Percentiles rank a stretch among this genome's conserved stretches.
Conservation (phyloP, 2,797 vertebrate genomes). For the Betta splendens region DNA sequence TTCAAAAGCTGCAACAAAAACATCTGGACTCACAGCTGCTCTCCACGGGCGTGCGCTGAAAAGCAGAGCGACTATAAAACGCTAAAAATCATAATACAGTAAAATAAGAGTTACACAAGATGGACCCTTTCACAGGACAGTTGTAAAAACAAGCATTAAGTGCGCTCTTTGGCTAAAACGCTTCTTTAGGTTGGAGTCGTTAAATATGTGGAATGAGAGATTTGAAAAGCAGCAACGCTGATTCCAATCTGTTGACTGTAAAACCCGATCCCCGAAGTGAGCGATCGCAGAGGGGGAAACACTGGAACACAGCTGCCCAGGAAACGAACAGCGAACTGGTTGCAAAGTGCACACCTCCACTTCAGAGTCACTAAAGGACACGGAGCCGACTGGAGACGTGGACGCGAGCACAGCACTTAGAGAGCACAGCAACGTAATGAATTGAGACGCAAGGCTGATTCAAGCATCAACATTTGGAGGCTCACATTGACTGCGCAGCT, state of each 20-base stretch:
- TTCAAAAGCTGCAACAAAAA: slow-evolving; percentile 60
- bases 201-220: slow-evolving; percentile 44
- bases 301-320: slow-evolving; percentile 33
- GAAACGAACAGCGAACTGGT: slow-evolving; percentile 39
- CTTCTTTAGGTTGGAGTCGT: slow-evolving; percentile 48
- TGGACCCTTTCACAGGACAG: slow-evolving; percentile 22
- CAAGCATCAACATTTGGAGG: slow-evolving; percentile 23
- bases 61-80: slow-evolving; percentile 30
- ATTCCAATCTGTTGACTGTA: slow-evolving; percentile 39
- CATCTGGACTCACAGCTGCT: slow-evolving; percentile 51
- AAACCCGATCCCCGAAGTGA: slow-evolving; percentile 47
- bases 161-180: slow-evolving; percentile 48
- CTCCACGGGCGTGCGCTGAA: slow-evolving; percentile 27
- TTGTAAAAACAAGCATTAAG: slow-evolving; percentile 57
- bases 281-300: slow-evolving; percentile 11
- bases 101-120: slow-evolving; percentile 43
- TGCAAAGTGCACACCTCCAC: slow-evolving; percentile 40
- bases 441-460: slow-evolving; percentile 35
- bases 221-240: slow-evolving; percentile 40
- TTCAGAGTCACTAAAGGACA: slow-evolving; percentile 31
- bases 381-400: slow-evolving; percentile 29
- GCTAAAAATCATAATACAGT: slow-evolving; percentile 34
- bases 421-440: slow-evolving; percentile 43
- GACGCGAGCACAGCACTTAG: slow-evolving; percentile 43
- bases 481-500: slow-evolving; percentile 10